Percentiles rank a stretch among this genome's conserved stretches.
phyloP scores from a whole-genome alignment of 2,113 vertebrate genomes.

The Eurystomus gularis region DNA sequence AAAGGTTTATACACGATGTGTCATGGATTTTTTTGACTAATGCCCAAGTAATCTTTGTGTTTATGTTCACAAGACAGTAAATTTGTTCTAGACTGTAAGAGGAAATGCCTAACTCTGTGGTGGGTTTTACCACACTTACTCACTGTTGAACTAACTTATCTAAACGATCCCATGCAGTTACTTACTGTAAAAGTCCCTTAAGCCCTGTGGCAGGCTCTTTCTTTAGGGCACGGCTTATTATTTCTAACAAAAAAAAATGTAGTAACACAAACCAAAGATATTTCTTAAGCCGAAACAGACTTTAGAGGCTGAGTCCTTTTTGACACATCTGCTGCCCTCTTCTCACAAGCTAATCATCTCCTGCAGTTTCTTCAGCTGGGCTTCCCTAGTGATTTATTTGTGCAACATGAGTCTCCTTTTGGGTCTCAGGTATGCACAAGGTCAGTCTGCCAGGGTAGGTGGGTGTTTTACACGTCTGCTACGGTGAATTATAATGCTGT shows the following conservation, averaged over 20 bases:
- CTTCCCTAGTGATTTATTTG: neutral
- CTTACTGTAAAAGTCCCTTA: neutral
- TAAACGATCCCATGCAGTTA: neutral
- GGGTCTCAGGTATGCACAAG: neutral
- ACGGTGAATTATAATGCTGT: fast-evolving
- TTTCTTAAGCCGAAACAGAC: neutral
- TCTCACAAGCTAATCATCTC: neutral
- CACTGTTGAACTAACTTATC: neutral
- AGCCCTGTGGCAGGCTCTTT: neutral
- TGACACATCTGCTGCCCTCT: neutral
- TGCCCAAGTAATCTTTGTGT: neutral
- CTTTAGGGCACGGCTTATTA: neutral
- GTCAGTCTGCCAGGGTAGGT: neutral
- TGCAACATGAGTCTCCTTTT: neutral
- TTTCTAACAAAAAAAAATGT: neutral
- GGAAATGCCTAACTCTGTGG: neutral
- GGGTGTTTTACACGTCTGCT: fast-evolving
- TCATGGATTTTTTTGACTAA: neutral
- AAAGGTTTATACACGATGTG: neutral
- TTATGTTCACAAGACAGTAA: neutral
- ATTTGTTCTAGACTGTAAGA: neutral
- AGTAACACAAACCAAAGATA: neutral
- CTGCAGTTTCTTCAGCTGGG: neutral
- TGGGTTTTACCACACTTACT: neutral
- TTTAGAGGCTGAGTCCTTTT: neutral